Evolutionary conservation across 2,113 vertebrate species (phyloP).

Genomic region (Anseranas semipalmata): DNA sequence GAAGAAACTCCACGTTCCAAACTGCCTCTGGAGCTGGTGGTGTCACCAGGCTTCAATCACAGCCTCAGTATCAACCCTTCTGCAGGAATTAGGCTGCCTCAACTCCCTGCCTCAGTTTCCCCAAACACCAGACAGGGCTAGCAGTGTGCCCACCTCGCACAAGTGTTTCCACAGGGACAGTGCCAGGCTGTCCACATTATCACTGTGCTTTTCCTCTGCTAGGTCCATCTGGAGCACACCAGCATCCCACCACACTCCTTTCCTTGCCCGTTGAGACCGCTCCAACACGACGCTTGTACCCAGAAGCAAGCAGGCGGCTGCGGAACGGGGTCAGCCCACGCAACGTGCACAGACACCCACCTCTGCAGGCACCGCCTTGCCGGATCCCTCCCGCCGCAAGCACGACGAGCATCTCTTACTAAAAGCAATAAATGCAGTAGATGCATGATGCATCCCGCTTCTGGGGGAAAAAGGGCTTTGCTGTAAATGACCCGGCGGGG

Average conservation of each 20-base stretch:
- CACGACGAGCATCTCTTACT: not conserved
- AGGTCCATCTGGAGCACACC: not conserved
- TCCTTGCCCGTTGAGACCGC: not conserved
- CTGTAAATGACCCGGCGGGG: not conserved
- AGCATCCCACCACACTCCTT: not conserved
- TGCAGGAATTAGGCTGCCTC: not conserved
- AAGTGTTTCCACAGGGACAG: not conserved
- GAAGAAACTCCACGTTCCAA: too few relatives aligned
- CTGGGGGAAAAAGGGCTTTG: not conserved
- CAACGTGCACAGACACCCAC: not conserved
- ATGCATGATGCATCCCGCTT: accelerated
- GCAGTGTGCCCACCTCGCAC: accelerated
- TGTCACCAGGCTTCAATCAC: not conserved
- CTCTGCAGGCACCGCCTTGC: not conserved
- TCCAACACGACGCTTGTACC: not conserved
- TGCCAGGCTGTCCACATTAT: not conserved
- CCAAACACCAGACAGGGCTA: not conserved
- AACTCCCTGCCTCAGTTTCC: not conserved
- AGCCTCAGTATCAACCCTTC: not conserved
- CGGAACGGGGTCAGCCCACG: not conserved
- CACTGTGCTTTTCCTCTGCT: not conserved
- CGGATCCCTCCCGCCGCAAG: not conserved
- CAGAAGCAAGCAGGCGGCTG: not conserved
- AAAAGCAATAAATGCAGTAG: not conserved
- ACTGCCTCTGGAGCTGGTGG: too few relatives aligned